Evolutionary conservation across 2,888 invertebrate genomes (phyloP), one percentile per base, ranked within the genome.

Genomic region (Chrysomela aeneicollis): DNA sequence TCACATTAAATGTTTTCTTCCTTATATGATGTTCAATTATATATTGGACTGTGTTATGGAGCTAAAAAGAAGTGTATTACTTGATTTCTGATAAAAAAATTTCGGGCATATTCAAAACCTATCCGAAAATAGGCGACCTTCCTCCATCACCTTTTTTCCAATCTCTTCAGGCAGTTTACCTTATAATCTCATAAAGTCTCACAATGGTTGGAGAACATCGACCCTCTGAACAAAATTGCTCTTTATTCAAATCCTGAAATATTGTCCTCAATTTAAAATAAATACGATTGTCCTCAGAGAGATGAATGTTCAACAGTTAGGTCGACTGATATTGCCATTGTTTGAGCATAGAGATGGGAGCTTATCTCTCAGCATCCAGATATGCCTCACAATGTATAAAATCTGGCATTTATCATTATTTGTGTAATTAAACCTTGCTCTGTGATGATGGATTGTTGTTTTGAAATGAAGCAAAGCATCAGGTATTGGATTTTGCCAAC

Each of bases 381-480:
- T 53, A 63, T 67, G 71, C 66, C 64, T 67, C 60, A 62, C 51
- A 51, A 37, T 55, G 54, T 57, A 68, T 68, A 66, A 26, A 67
- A 63, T 60, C 47, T 64, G 47, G 52, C 69, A 71, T 71, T 71
- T 69, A 71, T 71, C 71, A 69, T 71, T 71, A 69, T 69, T 69
- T 69, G 64, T 32, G 22, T 52, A 60, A 64, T 64, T 61, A 61
- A 61, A 64, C 57, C 51, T 57, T 52, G 52, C 52, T 50, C 37
- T 42, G 46, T 37, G 57, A 63, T 58, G 58, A 58, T 52, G 49
- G 55, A 26, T 49, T 21, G 57, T 15, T 57, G 26, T 57, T 57
- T 9, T 17, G 46, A 17, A 15, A 30, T 47, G 47, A 46, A 57
- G 42, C 46, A 15, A n/a, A n/a, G n/a, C 15, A 2, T 18, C 26